Base-by-base conservation (phyloP, 1,140 invertebrate species). In the Atta texana region DNA sequence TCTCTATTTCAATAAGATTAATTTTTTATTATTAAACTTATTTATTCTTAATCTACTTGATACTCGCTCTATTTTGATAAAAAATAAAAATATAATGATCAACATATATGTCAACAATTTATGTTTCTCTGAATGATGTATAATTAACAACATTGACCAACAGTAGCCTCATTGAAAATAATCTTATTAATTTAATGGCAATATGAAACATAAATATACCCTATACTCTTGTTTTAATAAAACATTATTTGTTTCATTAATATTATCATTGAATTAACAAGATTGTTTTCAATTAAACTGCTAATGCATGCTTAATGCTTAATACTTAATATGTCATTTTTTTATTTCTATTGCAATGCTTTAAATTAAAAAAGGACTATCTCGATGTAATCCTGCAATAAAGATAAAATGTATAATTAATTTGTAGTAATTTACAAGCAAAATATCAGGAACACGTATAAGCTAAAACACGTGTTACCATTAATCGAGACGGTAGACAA, bases 391-490 rank as follows among this genome's bases (percentile, higher is more conserved):
- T 51, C 16, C 16, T 44, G 39, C 39, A 10, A 34, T 59, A 80
- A 86, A 69, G 21, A 28, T 66, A 31, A 81, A 86, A 57, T 10
- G 18, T 21, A 49, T 49, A 16, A 69, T 51, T 24, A 69, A 69
- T 51, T 24, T 85, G 28, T 49, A 4, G 16, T 18, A 78, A 44
- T 76, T 10, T 8, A 57, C 34, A 21, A 57, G 21, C 12, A 14
- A 55, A 55, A 61, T 28, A 72, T 82, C 14, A 59, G 39, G 6
- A 21, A 21, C 44, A 78, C 18, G 76, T 69, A 55, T 16, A 31
- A 63, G 44, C 44, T 55, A 53, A 78, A 82, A 82, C 77, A 82
- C 31, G 21, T 55, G 28, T 86, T 86, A 86, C 51, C n/a, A 18
- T 64, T 12, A 14, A 86, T 61, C n/a, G 21, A 55, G 16, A 14